These are phyloP conservation scores for Cepaea hortensis DNA, from an alignment of 2,888 invertebrate species.

Conservation along the genomic window DNA sequence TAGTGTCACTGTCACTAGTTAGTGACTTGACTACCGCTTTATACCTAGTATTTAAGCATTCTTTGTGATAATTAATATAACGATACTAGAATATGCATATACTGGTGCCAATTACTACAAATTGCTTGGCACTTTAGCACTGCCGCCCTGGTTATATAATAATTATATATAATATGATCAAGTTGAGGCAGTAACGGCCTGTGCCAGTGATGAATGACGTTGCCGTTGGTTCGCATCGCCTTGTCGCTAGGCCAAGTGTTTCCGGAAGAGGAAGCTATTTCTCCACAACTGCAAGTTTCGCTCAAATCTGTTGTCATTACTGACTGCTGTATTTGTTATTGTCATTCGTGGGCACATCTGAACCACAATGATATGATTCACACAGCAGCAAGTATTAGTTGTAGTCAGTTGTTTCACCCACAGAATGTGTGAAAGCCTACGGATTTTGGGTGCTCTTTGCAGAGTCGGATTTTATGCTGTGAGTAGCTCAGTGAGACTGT, in stretches of 20 bases:
- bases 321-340: background rate
- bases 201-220: background rate
- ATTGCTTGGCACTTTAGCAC: too few relatives aligned
- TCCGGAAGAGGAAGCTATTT: conserved; percentile 21
- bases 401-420: background rate
- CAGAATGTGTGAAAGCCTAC: conserved; percentile 68
- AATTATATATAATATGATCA: too few relatives aligned
- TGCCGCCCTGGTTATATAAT: too few relatives aligned
- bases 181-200: background rate
- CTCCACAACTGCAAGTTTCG: background rate
- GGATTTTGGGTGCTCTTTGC: conserved; percentile 68
- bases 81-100: too few relatives aligned
- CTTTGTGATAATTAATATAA: too few relatives aligned
- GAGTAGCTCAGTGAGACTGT: conserved; percentile 42
- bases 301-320: background rate
- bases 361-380: background rate
- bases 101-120: too few relatives aligned
- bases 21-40: too few relatives aligned
- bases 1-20: too few relatives aligned
- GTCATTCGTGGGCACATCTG: background rate
- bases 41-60: too few relatives aligned
- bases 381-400: background rate
- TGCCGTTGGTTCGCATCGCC: background rate
- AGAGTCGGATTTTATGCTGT: conserved; percentile 69
- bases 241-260: background rate